Evolutionary conservation across 2,888 invertebrate species (phyloP).

Genomic region (Lissonota sp.): DNA sequence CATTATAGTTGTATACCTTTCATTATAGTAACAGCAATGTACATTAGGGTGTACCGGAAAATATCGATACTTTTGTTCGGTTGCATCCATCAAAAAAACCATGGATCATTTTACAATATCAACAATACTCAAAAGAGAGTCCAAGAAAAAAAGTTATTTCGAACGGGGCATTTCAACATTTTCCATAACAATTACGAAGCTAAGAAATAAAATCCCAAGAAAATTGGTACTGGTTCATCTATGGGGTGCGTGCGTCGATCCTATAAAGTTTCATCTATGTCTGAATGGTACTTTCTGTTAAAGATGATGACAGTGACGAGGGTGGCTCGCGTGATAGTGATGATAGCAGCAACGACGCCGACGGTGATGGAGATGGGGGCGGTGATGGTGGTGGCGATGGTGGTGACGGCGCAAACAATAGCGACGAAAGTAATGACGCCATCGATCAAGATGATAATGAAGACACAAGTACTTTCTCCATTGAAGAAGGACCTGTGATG

Average conservation of each 20-base stretch:
- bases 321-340: constrained; percentile 13
- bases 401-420: constrained; percentile 18
- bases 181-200: no score
- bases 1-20: constrained; percentile 19
- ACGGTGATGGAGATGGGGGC: not conserved
- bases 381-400: constrained; percentile 7
- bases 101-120: not conserved
- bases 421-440: not conserved
- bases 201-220: no score
- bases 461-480: constrained; percentile 35
- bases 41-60: not conserved
- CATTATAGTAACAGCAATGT: constrained; percentile 25
- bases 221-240: no score
- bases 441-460: constrained; percentile 32
- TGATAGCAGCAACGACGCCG: constrained; percentile 17
- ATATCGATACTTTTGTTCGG: no score
- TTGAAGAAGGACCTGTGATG: constrained; percentile 28
- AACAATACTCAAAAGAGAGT: constrained; percentile 29
- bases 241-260: no score
- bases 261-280: no score
- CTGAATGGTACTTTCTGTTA: no score
- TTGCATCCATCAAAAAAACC: no score
- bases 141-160: constrained; percentile 35
- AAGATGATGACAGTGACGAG: constrained; percentile 21
- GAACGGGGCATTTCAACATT: constrained; percentile 3